These are phyloP conservation scores for Ammodramus savannarum DNA, from an alignment of 2,113 vertebrate species.

Conservation along the genomic window DNA sequence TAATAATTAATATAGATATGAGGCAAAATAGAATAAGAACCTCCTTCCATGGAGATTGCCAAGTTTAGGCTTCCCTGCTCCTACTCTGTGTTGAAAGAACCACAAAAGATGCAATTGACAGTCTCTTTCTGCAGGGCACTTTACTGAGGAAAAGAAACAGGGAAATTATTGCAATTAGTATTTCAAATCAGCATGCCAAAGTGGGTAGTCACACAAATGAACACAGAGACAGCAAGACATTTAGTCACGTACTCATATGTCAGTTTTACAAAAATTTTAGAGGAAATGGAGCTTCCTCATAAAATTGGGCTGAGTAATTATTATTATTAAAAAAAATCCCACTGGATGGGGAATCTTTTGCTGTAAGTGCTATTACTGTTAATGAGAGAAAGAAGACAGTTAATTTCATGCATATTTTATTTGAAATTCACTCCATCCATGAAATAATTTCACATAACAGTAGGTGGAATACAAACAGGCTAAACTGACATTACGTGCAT, in stretches of 20 bases:
- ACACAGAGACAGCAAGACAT: background rate
- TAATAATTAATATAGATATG: background rate
- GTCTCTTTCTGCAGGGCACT: background rate
- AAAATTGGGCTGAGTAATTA: background rate
- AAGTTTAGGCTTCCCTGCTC: background rate
- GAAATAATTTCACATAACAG: constrained; percentile 6
- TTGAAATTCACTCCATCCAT: background rate
- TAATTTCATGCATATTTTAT: constrained; percentile 27
- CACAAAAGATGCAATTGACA: background rate
- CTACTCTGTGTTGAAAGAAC: background rate
- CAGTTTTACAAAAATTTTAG: background rate
- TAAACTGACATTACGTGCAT: background rate
- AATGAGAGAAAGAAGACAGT: background rate
- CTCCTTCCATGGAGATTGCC: background rate
- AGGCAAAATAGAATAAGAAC: background rate
- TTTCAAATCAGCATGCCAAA: background rate
- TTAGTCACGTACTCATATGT: background rate
- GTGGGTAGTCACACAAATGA: background rate
- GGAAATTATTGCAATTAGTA: background rate
- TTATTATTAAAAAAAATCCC: background rate
- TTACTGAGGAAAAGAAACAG: background rate
- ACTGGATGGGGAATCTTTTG: background rate
- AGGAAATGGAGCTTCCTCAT: background rate
- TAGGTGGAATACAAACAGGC: background rate
- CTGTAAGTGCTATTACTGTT: constrained; percentile 4